These are phyloP conservation scores for Phainopepla nitens DNA, from an alignment of 2,113 vertebrate species.

Conservation along the genomic window DNA sequence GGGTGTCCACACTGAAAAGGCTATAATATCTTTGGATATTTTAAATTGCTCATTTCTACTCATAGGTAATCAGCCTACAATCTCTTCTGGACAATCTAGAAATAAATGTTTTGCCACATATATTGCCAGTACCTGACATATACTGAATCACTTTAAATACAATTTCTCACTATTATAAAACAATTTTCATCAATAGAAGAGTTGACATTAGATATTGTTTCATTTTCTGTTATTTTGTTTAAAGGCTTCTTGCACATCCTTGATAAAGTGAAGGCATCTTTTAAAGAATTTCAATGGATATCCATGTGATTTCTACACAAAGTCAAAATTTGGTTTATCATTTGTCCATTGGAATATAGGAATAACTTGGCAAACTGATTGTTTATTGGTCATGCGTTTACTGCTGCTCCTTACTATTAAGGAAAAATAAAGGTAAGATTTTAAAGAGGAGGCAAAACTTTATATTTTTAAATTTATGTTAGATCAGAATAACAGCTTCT, in stretches of 20 bases:
- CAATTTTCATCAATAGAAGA: not conserved
- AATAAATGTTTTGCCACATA: not conserved
- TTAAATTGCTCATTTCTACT: not conserved
- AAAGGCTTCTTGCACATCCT: not conserved
- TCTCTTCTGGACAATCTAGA: not conserved
- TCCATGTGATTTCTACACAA: not conserved
- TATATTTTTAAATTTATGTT: not conserved
- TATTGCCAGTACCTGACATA: not conserved
- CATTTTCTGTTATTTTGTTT: not conserved
- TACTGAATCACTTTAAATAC: not conserved
- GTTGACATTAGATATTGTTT: not conserved
- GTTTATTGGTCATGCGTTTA: not conserved
- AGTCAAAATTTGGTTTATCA: not conserved
- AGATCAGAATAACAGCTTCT: not conserved
- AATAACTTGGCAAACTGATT: not conserved
- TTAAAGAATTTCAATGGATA: not conserved
- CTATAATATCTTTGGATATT: not conserved
- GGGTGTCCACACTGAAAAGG: not conserved
- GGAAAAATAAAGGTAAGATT: not conserved
- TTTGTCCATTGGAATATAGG: not conserved
- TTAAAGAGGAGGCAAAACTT: not conserved
- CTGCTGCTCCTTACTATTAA: not conserved
- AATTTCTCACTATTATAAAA: not conserved
- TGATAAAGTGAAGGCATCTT: not conserved
- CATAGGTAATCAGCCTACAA: not conserved